Conservation (phyloP, 2,113 vertebrate genomes). For the Phyllopteryx taeniolatus region DNA sequence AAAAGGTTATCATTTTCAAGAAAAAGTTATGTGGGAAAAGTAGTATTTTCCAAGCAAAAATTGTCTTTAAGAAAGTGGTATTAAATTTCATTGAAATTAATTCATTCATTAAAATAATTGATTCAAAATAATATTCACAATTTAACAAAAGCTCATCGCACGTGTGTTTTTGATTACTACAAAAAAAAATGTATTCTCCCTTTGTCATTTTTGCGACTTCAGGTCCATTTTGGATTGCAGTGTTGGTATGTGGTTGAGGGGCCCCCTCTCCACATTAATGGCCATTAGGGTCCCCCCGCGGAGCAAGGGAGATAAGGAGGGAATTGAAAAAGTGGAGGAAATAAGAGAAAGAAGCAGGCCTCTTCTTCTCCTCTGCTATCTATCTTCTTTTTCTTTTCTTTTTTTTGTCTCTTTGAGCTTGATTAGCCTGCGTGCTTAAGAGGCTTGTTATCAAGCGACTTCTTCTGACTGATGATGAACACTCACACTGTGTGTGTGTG, state of each 20-base stretch:
- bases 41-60: no score
- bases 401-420: constrained; percentile 6
- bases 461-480: constrained; percentile 8
- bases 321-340: constrained; percentile 9
- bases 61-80: no score
- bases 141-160: background rate
- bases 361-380: constrained; percentile 46
- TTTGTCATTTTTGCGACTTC: constrained; percentile 18
- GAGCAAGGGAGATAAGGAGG: constrained; percentile 23
- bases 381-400: background rate
- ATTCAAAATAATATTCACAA: background rate
- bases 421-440: constrained; percentile 10
- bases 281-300: constrained; percentile 30
- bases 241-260: constrained; percentile 9
- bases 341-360: constrained; percentile 29
- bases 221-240: background rate
- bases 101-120: background rate
- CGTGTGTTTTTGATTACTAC: no score
- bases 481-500: constrained; percentile 7
- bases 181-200: background rate
- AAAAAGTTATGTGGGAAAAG: no score
- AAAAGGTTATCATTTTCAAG: no score
- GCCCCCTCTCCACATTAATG: constrained; percentile 10
- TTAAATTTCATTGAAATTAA: no score
- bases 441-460: constrained; percentile 9